A percentile compares a stretch with the other conserved stretches of the same genome.
These are phyloP conservation scores for Drosophila pseudoobscura DNA, from an alignment of 1,140 invertebrate genomes.

Conservation along the genomic window DNA sequence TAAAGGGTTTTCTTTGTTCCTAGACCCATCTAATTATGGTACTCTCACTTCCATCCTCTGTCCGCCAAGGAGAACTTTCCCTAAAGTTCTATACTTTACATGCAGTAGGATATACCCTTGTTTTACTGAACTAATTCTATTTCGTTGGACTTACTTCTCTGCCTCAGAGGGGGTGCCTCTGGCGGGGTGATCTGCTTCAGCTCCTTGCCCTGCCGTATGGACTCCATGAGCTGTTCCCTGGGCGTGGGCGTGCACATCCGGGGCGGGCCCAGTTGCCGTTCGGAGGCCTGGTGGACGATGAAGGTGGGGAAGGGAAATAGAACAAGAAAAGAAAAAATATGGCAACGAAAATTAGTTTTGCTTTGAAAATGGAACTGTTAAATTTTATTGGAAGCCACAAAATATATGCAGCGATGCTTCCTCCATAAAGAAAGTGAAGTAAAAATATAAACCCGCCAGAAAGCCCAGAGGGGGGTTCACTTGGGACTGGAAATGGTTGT, in stretches of 20 bases:
- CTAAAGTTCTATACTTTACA: too few relatives aligned
- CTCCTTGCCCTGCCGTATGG: slow-evolving; percentile 91
- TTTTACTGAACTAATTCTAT: neutral
- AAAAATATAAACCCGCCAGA: slow-evolving; percentile 7
- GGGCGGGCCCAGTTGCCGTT: slow-evolving; percentile 92
- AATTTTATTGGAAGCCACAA: slow-evolving; percentile 35
- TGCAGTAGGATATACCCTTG: too few relatives aligned
- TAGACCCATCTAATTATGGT: too few relatives aligned
- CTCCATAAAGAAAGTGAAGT: slow-evolving; percentile 4
- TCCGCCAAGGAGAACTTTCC: too few relatives aligned
- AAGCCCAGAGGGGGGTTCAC: slow-evolving; percentile 13
- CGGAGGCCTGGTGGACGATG: slow-evolving; percentile 88
- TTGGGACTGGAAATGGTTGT: slow-evolving; percentile 10
- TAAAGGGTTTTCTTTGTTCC: too few relatives aligned
- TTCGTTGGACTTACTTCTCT: slow-evolving; percentile 70
- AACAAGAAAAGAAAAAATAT: slow-evolving; percentile 11
- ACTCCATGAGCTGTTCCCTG: slow-evolving; percentile 93
- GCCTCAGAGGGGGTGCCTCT: slow-evolving; percentile 56
- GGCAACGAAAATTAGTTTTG: neutral
- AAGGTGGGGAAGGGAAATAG: neutral
- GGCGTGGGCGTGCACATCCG: slow-evolving; percentile 89
- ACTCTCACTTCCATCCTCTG: too few relatives aligned
- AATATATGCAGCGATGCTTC: slow-evolving; percentile 3
- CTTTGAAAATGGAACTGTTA: slow-evolving; percentile 10
- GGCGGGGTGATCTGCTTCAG: slow-evolving; percentile 85